Conservation (phyloP, 2,113 vertebrate species). For the Benitochromis conjunctus region DNA sequence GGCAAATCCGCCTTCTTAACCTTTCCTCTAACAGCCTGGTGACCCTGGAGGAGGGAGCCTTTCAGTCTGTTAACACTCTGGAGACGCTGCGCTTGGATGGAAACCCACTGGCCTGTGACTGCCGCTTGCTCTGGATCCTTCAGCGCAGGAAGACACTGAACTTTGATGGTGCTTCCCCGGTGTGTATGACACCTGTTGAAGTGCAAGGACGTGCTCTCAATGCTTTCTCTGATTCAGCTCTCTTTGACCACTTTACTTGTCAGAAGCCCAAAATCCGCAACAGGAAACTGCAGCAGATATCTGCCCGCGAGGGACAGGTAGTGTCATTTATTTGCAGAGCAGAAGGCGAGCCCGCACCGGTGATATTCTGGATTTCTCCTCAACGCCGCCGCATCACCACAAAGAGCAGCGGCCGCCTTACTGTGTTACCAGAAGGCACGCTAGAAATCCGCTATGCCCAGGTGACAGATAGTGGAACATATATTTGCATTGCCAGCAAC, state of each 20-base stretch:
- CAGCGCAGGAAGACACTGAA: slow-evolving; percentile 92
- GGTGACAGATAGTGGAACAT: slow-evolving; percentile 91
- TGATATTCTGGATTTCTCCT: slow-evolving; percentile 92
- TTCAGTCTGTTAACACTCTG: slow-evolving; percentile 91
- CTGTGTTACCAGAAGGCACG: slow-evolving; percentile 85
- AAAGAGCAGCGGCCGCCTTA: slow-evolving; percentile 78
- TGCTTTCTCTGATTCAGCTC: slow-evolving; percentile 84
- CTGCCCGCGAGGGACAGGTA: slow-evolving; percentile 81
- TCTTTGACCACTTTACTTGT: slow-evolving; percentile 96
- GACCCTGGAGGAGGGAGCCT: slow-evolving; percentile 88
- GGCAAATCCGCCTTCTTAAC: slow-evolving; percentile 91
- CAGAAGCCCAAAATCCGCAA: slow-evolving; percentile 93
- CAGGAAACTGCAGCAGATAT: slow-evolving; percentile 86
- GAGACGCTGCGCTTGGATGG: slow-evolving; percentile 89
- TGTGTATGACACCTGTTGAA: slow-evolving; percentile 83
- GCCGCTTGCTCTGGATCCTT: slow-evolving; percentile 94
- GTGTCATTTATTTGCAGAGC: slow-evolving; percentile 90
- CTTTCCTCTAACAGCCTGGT: slow-evolving; percentile 87
- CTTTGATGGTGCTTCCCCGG: slow-evolving; percentile 85
- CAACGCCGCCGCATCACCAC: slow-evolving; percentile 86
- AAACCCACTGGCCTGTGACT: slow-evolving; percentile 94
- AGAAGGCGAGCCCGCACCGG: slow-evolving; percentile 86
- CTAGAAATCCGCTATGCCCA: slow-evolving; percentile 86
- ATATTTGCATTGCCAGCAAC: slow-evolving; percentile 97
- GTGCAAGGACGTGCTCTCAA: slow-evolving; percentile 86